Evolutionary conservation across 2,888 invertebrate genomes (phyloP), one percentile per base, ranked within the genome.

Genomic region (Sussaba pulchella): DNA sequence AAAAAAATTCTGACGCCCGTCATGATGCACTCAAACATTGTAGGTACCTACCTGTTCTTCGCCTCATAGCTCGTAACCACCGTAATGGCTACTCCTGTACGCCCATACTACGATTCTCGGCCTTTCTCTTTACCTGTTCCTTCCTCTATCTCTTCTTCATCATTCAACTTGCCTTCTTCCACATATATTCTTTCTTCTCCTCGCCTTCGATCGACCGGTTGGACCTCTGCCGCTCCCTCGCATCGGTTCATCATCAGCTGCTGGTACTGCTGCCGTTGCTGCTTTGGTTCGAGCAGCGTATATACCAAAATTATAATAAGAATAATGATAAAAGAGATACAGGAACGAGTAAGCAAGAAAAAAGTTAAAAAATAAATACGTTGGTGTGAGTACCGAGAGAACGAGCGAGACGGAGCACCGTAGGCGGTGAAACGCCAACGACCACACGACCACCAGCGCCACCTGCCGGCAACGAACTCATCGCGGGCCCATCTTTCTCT

Each of bases 281-380:
- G 31, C 31, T n/a, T n/a, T n/a, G n/a, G n/a, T n/a, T n/a, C n/a
- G n/a, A 6, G 54, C 69, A 14, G 67, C 52, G 54, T 43, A 19
- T 36, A 83, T 82, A 81, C 84, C 85, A 78, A 88, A 89, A 89
- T 89, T 88, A 87, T 88, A 89, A 89, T 89, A 89, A 88, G 87
- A 87, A 86, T 87, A 85, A 88, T 85, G 87, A 88, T 88, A 85
- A 87, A 85, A 84, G 81, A 36, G 26, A 17, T 31, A 17, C 17
- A 52, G 26, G 39, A 26, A 61, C 36, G 72, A 41, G 41, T 41
- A 64, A 74, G 61, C 21, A 43, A 67, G 54, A 54, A 43, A 69
- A n/a, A n/a, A n/a, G n/a, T n/a, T n/a, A n/a, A n/a, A n/a, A n/a
- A n/a, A n/a, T n/a, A n/a, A n/a, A 69, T 24, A 52, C 36, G 39